Evolutionary conservation across 2,113 vertebrate species (phyloP), one percentile per base, ranked within the genome.

Genomic region (Percopsis transmontana): DNA sequence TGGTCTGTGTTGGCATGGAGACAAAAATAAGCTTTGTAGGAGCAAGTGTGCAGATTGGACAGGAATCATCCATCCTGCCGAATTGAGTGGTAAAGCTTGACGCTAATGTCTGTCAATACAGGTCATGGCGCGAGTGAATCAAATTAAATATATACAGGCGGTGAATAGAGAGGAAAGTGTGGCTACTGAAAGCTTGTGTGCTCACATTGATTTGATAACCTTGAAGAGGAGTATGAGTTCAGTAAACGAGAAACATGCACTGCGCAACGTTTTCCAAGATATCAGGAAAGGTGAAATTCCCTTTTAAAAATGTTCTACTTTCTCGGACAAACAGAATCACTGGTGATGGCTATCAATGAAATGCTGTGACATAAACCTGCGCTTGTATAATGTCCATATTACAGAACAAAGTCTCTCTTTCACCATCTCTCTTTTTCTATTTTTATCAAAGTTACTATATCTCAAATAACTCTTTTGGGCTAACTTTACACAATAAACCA

Each of bases 1-100:
- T 76, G 16, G 52, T 16, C 54, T 42, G 18, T n/a, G 78, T 76
- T 80, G 70, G 78, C 75, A 84, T 65, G 67, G 12, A 66, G 66
- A 80, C 62, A 66, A 79, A 72, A 78, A 63, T 14, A 50, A 23
- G 47, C 48, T 47, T 54, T 60, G 70, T 76, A 11, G 53, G 50
- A 54, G 23, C 23, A 15, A 12, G 18, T 15, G 13, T 47, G 53
- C 52, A 48, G 47, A 76, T 55, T 20, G 40, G 51, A 61, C 58
- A 70, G 56, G 38, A 58, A 16, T n/a, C 14, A 60, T 57, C 41
- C 50, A 75, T 78, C 23, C 10, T 70, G 63, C 14, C 9, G 21
- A 55, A 73, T 75, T 68, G 60, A 72, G 77, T 1, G 55, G 68
- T 75, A 62, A 66, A 69, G 42, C 51, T 21, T 23, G 40, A 23